phyloP scores from a whole-genome alignment of 2,888 invertebrate genomes.

The Scaptomyza caliginosa region DNA sequence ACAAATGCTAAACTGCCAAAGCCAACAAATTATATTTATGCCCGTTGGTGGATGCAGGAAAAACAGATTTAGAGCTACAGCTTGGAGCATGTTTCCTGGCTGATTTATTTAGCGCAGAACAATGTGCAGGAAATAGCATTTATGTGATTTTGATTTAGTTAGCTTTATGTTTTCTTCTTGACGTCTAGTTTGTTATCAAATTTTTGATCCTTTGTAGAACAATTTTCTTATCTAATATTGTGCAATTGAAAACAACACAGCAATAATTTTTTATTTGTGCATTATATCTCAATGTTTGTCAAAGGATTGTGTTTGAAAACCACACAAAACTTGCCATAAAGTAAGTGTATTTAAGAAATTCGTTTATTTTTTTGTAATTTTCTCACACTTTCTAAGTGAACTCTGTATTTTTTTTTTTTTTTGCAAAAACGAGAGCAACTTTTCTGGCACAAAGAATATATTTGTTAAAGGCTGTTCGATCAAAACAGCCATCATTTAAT shows the following conservation, averaged over 20 bases:
- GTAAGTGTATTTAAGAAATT: too few species aligned
- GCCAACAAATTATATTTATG: conserved; percentile 48
- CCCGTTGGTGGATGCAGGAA: conserved; percentile 8
- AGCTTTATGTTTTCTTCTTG: too few species aligned
- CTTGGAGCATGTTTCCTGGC: background rate
- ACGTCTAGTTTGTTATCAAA: too few species aligned
- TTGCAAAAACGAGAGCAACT: background rate
- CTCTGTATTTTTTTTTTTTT: too few species aligned
- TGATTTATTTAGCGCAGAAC: background rate
- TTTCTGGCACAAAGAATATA: background rate
- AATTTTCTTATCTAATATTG: background rate
- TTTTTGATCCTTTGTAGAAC: too few species aligned
- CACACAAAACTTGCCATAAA: too few species aligned
- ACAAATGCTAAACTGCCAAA: conserved; percentile 41
- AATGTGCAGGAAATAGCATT: background rate
- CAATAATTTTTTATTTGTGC: too few species aligned
- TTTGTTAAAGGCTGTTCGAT: background rate
- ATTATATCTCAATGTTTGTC: too few species aligned
- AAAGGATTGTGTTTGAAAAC: too few species aligned
- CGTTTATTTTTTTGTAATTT: too few species aligned
- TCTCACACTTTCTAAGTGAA: too few species aligned
- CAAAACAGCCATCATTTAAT: conserved; percentile 17
- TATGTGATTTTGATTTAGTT: background rate
- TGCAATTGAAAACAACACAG: too few species aligned
- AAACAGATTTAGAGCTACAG: conserved; percentile 22